Conservation (phyloP, 2,797 vertebrate species). For the Cynopterus sphinx region DNA sequence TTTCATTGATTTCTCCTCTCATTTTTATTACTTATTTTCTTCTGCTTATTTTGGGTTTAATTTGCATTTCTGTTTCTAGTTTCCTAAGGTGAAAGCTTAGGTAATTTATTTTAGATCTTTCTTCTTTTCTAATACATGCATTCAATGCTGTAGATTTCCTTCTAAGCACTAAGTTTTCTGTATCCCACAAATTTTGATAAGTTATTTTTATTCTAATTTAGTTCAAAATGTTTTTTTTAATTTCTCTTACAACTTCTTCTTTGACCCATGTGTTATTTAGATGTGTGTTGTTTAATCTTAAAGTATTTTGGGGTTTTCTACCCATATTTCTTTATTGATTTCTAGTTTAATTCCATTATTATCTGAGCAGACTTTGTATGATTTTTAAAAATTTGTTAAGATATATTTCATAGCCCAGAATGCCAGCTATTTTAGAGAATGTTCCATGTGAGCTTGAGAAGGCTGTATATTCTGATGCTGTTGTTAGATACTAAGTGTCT, state of each 20-base stretch:
- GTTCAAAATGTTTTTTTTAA: not conserved
- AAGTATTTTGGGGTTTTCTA: not conserved
- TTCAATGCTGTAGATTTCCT: not conserved
- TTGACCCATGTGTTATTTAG: not conserved
- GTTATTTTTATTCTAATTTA: not conserved
- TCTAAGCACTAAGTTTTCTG: not conserved
- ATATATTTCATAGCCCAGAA: not conserved
- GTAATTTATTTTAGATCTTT: constrained; percentile 12
- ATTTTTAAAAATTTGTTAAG: not conserved
- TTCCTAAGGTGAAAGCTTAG: not conserved
- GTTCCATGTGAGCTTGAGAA: constrained; percentile 1
- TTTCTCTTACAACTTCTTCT: not conserved
- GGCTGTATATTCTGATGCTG: not conserved
- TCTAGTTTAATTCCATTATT: not conserved
- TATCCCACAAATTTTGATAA: not conserved
- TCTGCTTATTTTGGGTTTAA: not conserved
- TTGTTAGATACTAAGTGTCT: constrained; percentile 10
- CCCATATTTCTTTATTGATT: not conserved
- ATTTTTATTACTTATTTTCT: constrained; percentile 8
- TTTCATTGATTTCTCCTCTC: not conserved
- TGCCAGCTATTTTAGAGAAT: not conserved
- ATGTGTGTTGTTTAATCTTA: not conserved
- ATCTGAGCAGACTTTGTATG: not conserved
- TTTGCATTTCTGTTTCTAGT: constrained; percentile 1
- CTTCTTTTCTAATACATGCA: not conserved